Evolutionary conservation across 1,140 invertebrate species (phyloP).

Genomic region (Drosophila trapezifrons): DNA sequence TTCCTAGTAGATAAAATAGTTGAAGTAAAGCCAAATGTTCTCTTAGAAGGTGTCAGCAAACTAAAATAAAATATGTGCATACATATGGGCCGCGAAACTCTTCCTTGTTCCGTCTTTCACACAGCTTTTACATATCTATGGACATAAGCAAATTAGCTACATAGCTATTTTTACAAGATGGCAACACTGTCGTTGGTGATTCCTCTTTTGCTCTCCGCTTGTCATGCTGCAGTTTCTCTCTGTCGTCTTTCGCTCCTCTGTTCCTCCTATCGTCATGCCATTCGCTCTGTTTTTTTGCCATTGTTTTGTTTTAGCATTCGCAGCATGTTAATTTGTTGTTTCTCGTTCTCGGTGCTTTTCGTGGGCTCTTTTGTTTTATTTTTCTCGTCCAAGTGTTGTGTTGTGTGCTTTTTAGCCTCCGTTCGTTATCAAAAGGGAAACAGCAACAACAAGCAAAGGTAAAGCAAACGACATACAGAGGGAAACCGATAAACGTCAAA

Average conservation of each 20-base stretch:
- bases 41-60: too few relatives aligned
- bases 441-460: slow-evolving; percentile 30
- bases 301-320: slow-evolving; percentile 56
- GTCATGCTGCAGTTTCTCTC: slow-evolving; percentile 13
- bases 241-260: not conserved
- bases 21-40: too few relatives aligned
- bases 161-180: slow-evolving; percentile 4
- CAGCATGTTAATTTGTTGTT: slow-evolving; percentile 49
- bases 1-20: not conserved
- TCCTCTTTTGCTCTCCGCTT: slow-evolving; percentile 8
- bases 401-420: slow-evolving; percentile 19
- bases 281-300: slow-evolving; percentile 37
- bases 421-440: slow-evolving; percentile 55
- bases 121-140: not conserved
- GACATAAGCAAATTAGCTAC: not conserved
- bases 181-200: slow-evolving; percentile 6
- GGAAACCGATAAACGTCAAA: slow-evolving; percentile 44
- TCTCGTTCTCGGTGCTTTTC: slow-evolving; percentile 11
- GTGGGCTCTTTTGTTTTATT: slow-evolving; percentile 17
- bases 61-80: not conserved
- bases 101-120: not conserved
- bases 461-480: slow-evolving; percentile 14
- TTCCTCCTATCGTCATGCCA: not conserved
- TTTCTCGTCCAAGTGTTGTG: slow-evolving; percentile 13
- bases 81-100: not conserved